Evolutionary conservation across 2,113 vertebrate species (phyloP).

Genomic region (Lichenostomus cassidix): DNA sequence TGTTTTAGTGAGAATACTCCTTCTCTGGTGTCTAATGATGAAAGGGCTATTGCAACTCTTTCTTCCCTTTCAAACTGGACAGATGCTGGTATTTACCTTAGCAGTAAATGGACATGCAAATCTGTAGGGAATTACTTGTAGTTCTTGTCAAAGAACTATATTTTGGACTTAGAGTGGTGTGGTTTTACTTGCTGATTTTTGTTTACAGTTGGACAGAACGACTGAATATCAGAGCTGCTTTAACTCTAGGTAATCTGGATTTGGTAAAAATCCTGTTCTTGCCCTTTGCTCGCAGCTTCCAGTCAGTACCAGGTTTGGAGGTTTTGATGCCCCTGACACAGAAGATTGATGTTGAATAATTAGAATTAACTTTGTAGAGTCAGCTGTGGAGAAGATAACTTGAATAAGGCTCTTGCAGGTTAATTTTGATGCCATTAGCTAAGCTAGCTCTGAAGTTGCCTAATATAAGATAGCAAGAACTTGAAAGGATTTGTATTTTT

Average conservation of each 20-base stretch:
- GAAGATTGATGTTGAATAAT: neutral
- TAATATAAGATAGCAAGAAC: neutral
- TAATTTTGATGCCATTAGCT: neutral
- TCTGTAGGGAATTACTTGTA: neutral
- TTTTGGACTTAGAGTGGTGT: neutral
- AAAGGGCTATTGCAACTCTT: neutral
- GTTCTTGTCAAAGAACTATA: neutral
- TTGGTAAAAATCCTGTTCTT: neutral
- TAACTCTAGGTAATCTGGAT: neutral
- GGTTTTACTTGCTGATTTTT: neutral
- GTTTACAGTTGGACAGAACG: neutral
- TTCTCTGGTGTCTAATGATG: neutral
- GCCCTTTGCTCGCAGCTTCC: neutral
- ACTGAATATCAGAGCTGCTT: neutral
- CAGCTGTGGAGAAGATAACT: neutral
- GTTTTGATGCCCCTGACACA: neutral
- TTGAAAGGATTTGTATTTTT: neutral
- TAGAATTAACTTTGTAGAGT: neutral
- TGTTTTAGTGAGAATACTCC: neutral
- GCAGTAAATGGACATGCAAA: neutral
- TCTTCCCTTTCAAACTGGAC: neutral
- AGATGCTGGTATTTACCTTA: neutral
- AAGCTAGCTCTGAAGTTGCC: neutral
- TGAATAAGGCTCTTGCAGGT: neutral
- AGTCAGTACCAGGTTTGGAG: neutral